Conservation (phyloP, 2,888 invertebrate genomes). For the Orchesellides sinensis region DNA sequence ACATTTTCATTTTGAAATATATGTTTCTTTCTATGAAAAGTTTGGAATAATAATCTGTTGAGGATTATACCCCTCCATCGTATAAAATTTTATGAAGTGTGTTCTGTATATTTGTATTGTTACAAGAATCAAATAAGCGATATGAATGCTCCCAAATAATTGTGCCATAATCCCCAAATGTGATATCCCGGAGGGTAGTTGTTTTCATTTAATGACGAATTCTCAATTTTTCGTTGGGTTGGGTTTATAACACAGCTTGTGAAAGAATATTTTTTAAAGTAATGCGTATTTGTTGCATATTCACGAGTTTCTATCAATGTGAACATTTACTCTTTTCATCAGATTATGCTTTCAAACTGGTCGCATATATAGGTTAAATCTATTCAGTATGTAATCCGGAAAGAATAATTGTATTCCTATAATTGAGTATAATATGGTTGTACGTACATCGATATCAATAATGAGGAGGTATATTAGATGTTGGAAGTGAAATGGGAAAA, state of each 20-base stretch:
- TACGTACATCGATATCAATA: too few relatives aligned
- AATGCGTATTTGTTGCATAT: constrained; percentile 11
- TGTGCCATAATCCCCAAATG: constrained; percentile 42
- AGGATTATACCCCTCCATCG: not conserved
- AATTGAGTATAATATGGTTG: too few relatives aligned
- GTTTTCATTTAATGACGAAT: constrained; percentile 34
- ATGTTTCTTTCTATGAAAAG: constrained; percentile 17
- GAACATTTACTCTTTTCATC: not conserved
- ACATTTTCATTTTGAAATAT: constrained; percentile 47
- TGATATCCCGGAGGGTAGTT: constrained; percentile 41
- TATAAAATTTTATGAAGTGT: too few relatives aligned
- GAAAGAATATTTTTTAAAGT: not conserved
- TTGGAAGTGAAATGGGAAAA: too few relatives aligned
- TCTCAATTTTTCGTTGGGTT: not conserved
- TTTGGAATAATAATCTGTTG: not conserved
- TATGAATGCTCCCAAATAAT: not conserved
- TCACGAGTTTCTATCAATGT: constrained; percentile 3
- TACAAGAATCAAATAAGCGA: too few relatives aligned
- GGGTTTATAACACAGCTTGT: too few relatives aligned
- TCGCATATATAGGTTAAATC: too few relatives aligned
- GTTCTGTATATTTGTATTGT: too few relatives aligned
- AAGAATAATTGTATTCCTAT: too few relatives aligned
- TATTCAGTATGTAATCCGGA: too few relatives aligned
- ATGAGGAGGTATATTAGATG: too few relatives aligned
- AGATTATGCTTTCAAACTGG: not conserved